Evolutionary conservation across 1,140 invertebrate species (phyloP).

Genomic region (Habropoda laboriosa): DNA sequence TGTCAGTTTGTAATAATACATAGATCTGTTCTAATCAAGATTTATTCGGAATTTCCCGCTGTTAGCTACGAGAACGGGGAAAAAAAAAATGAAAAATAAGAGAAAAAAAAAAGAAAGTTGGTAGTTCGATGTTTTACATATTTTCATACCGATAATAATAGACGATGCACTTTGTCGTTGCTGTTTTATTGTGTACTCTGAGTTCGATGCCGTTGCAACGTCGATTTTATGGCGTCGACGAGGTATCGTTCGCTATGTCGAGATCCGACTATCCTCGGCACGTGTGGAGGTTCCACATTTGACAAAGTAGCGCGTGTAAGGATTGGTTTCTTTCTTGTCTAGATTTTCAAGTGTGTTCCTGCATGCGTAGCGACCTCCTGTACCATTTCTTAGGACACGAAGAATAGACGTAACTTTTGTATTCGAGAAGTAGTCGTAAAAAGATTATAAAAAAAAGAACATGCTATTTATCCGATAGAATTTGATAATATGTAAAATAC

Average conservation of each 20-base stretch:
- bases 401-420: slow-evolving; percentile 15
- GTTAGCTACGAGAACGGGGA: neutral
- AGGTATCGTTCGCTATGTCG: slow-evolving; percentile 37
- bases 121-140: slow-evolving; percentile 17
- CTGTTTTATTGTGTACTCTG: slow-evolving; percentile 17
- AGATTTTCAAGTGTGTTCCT: slow-evolving; percentile 18
- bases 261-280: neutral
- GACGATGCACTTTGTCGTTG: slow-evolving; percentile 25
- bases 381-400: slow-evolving; percentile 2
- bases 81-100: too few species aligned
- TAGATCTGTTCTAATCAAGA: neutral
- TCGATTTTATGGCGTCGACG: slow-evolving; percentile 58
- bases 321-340: slow-evolving; percentile 27
- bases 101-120: neutral
- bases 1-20: slow-evolving; percentile 39
- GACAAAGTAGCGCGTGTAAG: slow-evolving; percentile 26
- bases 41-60: neutral
- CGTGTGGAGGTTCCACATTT: slow-evolving; percentile 16
- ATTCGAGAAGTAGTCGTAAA: too few species aligned
- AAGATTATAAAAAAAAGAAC: too few species aligned
- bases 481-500: neutral
- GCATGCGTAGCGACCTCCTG: slow-evolving; percentile 43
- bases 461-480: neutral
- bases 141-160: slow-evolving; percentile 18
- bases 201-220: slow-evolving; percentile 35